Evolutionary conservation across 2,113 vertebrate species (phyloP).

Genomic region (Mesembrinibis cayennensis): DNA sequence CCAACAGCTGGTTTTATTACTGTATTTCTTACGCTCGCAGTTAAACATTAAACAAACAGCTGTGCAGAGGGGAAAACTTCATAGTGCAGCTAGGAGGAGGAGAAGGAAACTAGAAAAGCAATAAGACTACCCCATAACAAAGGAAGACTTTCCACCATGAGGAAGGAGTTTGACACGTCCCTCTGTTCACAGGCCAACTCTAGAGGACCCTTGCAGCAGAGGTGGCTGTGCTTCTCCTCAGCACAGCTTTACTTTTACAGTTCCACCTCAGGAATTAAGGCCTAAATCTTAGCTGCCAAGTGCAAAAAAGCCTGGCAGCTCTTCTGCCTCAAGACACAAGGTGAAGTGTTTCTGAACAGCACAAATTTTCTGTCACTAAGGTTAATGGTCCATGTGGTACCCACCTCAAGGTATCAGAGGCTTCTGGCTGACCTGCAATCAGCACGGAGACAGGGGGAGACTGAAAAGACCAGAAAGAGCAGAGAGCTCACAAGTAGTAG

Average conservation of each 20-base stretch:
- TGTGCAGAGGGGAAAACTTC: background rate
- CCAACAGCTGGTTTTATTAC: background rate
- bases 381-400: background rate
- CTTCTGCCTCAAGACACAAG: background rate
- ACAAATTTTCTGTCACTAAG: background rate
- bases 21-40: background rate
- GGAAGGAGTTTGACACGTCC: background rate
- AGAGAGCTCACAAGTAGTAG: background rate
- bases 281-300: background rate
- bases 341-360: background rate
- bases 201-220: background rate
- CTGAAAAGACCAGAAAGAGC: background rate
- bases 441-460: background rate
- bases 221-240: background rate
- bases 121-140: background rate
- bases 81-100: background rate
- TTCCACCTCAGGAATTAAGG: background rate
- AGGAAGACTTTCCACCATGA: background rate
- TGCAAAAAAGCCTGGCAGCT: background rate
- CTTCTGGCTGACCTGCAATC: background rate
- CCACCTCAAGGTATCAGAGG: slow-evolving; percentile 3
- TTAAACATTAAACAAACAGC: background rate
- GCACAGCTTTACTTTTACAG: background rate
- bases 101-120: background rate
- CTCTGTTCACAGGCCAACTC: background rate